These are phyloP conservation scores for Microplitis deprimator DNA, from an alignment of 2,888 invertebrate genomes.

Conservation along the genomic window DNA sequence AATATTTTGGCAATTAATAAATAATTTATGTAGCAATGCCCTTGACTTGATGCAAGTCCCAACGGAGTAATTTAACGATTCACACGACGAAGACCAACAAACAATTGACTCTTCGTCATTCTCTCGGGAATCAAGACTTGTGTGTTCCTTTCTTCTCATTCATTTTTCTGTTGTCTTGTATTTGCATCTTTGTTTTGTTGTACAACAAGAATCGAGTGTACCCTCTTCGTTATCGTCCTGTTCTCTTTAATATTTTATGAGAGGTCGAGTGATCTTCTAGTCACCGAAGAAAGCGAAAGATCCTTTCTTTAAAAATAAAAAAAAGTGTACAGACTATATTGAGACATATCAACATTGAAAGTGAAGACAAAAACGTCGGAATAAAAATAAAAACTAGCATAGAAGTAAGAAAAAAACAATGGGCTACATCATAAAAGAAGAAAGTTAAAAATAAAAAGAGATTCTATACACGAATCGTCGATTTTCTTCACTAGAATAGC, in stretches of 20 bases:
- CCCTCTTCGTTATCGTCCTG: constrained; percentile 38
- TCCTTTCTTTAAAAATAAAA: background rate
- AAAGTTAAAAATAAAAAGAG: constrained; percentile 29
- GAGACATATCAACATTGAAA: background rate
- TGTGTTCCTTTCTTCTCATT: constrained; percentile 24
- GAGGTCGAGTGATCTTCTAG: constrained; percentile 29
- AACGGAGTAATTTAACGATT: constrained; percentile 33
- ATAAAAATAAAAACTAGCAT: constrained; percentile 13
- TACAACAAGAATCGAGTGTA: constrained; percentile 8
- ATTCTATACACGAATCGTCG: constrained; percentile 41
- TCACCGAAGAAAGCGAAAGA: constrained; percentile 19
- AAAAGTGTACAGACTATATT: background rate
- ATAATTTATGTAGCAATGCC: background rate
- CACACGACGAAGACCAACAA: constrained; percentile 13
- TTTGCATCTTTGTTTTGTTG: background rate
- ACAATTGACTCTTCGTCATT: constrained; percentile 24
- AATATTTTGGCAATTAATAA: background rate
- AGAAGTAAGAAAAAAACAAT: constrained; percentile 5
- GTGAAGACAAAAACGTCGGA: constrained; percentile 3
- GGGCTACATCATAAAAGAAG: constrained; percentile 13
- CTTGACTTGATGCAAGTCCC: constrained; percentile 37
- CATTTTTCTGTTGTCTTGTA: constrained; percentile 3
- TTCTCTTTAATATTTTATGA: constrained; percentile 40
- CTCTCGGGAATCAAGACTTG: constrained; percentile 20
- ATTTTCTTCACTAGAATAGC: constrained; percentile 28